Base-by-base conservation (phyloP, 2,113 vertebrate species). In the Apodemus speciosus region DNA sequence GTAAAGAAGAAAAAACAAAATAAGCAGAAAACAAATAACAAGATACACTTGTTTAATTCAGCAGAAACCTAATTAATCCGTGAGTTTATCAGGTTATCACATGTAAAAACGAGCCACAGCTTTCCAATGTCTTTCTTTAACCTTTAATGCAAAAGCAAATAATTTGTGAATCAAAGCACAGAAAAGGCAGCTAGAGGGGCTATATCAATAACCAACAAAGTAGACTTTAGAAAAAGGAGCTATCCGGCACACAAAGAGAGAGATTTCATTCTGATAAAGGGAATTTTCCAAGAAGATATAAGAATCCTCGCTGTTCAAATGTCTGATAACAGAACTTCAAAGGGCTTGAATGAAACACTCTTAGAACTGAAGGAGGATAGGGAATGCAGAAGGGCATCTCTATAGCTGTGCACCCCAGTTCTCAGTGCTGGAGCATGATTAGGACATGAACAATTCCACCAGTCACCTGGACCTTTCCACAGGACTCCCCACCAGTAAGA, bases 101-200 rank as follows among this genome's bases (percentile, higher is more conserved):
- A 56, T 73, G 35, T 51, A 77, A 89, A 85, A 60, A 68, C 6
- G 85, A 89, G 30, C 51, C 21, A 9, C 15, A 69, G 35, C 4
- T 84, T 40, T 84, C 35, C 56, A 49, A 49, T 64, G 20, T 40
- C n/a, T 64, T n/a, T 38, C 76, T 79, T 94, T 66, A 56, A 66
- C 58, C 4, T 85, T 51, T 16, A 62, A 83, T 58, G 81, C 87
- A 95, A 56, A 93, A 30, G 38, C 18, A 94, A 76, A 86, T 43
- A 86, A 69, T 69, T 93, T 91, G 43, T 87, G 81, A 89, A 58
- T 89, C 58, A 93, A 79, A 72, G 75, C 35, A 89, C 18, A 94
- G 85, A 58, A 90, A 91, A 86, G 62, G 68, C 91, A 93, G 6
- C 11, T 76, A n/a, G 32, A 71, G 15, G 90, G 15, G 51, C 23